These are phyloP conservation scores for Burhinus bistriatus DNA, from an alignment of 2,113 vertebrate genomes.

Conservation along the genomic window DNA sequence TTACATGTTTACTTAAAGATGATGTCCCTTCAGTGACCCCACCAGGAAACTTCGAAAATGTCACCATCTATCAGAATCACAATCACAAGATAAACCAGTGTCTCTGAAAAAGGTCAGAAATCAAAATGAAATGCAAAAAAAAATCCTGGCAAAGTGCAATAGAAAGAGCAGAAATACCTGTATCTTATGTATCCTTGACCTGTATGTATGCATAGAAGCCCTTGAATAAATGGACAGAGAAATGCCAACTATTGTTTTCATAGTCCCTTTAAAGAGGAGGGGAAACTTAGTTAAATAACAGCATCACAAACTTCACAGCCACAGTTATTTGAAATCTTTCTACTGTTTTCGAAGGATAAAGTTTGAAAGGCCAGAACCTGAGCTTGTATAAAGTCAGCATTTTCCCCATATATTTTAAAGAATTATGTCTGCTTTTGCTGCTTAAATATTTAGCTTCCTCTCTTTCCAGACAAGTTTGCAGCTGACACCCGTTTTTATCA, in stretches of 20 bases:
- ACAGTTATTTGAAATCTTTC: background rate
- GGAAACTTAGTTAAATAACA: background rate
- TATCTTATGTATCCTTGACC: background rate
- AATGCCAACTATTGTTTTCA: background rate
- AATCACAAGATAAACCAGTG: background rate
- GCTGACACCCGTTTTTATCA: background rate
- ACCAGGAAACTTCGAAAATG: conserved; percentile 24
- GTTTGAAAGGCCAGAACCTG: background rate
- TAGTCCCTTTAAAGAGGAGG: background rate
- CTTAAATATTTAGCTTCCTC: background rate
- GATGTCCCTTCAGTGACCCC: conserved; percentile 19
- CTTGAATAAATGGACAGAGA: background rate
- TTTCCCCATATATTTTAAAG: background rate
- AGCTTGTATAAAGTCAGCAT: background rate
- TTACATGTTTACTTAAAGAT: background rate
- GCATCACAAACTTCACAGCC: background rate
- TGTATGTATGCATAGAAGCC: background rate
- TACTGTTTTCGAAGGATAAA: background rate
- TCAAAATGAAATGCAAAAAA: conserved; percentile 2
- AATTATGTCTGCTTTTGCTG: background rate
- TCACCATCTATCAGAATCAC: conserved; percentile 53
- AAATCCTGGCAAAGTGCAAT: background rate
- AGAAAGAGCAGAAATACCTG: background rate
- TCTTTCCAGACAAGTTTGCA: background rate
- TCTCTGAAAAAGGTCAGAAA: conserved; percentile 47